Percentiles rank a stretch among this genome's conserved stretches.
Evolutionary conservation across 2,113 vertebrate species (phyloP).

Genomic region (Lagopus leucura): DNA sequence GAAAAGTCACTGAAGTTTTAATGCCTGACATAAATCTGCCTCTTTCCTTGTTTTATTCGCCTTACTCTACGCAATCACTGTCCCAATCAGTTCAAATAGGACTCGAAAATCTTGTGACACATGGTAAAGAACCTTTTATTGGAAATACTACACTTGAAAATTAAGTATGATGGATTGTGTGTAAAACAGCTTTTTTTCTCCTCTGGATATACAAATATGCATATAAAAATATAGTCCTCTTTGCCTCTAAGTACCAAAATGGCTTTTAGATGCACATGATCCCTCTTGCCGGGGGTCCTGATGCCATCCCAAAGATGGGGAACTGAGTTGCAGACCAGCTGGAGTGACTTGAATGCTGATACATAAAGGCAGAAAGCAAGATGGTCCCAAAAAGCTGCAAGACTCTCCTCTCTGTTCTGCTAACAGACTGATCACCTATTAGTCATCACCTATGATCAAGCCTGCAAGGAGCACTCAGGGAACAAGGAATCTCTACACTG

Average conservation of each 20-base stretch:
- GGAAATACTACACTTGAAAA: neutral
- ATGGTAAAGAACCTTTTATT: neutral
- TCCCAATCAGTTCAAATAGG: neutral
- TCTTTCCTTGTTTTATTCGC: neutral
- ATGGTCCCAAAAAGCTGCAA: neutral
- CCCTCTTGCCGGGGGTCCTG: neutral
- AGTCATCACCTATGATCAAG: neutral
- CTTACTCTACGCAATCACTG: neutral
- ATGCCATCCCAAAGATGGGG: fast-evolving
- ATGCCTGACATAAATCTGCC: neutral
- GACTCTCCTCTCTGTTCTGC: neutral
- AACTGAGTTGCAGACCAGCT: fast-evolving
- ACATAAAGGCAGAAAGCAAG: neutral
- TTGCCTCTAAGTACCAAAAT: neutral
- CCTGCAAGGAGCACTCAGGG: neutral
- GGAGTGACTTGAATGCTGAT: neutral
- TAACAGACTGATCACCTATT: fast-evolving
- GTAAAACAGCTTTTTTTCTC: neutral
- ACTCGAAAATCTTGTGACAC: neutral
- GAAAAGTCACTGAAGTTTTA: neutral
- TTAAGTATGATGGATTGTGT: neutral
- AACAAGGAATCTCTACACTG: neutral
- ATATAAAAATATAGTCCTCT: neutral
- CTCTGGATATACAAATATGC: neutral
- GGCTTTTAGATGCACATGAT: neutral